phyloP scores from a whole-genome alignment of 2,113 vertebrate genomes.

The Onychorhynchus coronatus region DNA sequence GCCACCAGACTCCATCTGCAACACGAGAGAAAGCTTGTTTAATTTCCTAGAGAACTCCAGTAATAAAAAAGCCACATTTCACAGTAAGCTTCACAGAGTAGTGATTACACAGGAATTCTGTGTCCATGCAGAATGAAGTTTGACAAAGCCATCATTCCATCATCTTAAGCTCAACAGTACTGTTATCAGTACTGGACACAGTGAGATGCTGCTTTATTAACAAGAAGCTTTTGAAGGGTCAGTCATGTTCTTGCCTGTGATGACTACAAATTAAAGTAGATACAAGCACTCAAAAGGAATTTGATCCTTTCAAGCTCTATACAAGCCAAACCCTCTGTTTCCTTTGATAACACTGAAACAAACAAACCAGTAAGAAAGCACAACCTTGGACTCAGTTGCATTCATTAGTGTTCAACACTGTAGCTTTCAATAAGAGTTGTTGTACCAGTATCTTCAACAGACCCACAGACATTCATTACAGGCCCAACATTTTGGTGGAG shows the following conservation, averaged over 20 bases:
- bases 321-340: not conserved
- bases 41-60: not conserved
- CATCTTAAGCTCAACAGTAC: not conserved
- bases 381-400: not conserved
- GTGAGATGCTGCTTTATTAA: not conserved
- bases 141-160: not conserved
- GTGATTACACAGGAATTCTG: not conserved
- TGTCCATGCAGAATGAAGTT: not conserved
- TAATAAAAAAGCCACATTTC: not conserved
- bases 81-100: not conserved
- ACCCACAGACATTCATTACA: not conserved
- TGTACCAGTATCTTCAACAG: not conserved
- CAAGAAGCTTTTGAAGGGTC: not conserved
- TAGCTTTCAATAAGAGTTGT: not conserved
- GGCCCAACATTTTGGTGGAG: not conserved
- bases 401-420: not conserved
- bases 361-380: not conserved
- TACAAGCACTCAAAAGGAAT: not conserved
- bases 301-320: not conserved
- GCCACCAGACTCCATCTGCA: conserved; percentile 98
- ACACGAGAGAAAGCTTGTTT: conserved; percentile 39
- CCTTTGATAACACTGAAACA: not conserved
- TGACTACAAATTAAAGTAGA: not conserved
- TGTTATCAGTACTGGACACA: not conserved
- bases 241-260: not conserved